Percentiles rank a stretch among this genome's conserved stretches.
Evolutionary conservation across 2,888 invertebrate genomes (phyloP).

Genomic region (Drosophila formosana): DNA sequence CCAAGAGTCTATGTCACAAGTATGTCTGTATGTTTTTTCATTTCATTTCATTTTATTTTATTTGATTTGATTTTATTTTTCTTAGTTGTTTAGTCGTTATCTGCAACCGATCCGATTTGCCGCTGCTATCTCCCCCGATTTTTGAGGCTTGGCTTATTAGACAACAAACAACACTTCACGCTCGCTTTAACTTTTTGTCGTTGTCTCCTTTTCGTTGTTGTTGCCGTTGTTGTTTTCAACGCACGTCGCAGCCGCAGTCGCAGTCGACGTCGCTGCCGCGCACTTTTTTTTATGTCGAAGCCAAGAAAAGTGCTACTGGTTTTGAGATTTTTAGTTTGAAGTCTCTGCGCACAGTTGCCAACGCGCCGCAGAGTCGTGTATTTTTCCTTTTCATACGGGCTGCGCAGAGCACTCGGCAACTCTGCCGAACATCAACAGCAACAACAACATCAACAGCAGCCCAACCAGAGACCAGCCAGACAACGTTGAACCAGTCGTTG

Average conservation of each 20-base stretch:
- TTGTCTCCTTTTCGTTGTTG: slow-evolving; percentile 48
- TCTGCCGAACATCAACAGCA: slow-evolving; percentile 56
- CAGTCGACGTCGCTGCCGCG: slow-evolving; percentile 47
- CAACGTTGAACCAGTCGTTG: slow-evolving; percentile 67
- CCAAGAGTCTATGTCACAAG: slow-evolving; percentile 48
- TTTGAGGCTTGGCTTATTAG: slow-evolving; percentile 74
- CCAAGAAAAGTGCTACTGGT: slow-evolving; percentile 82
- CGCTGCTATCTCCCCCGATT: slow-evolving; percentile 50
- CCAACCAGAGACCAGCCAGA: slow-evolving; percentile 50
- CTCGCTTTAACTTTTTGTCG: slow-evolving; percentile 65
- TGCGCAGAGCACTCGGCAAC: slow-evolving; percentile 61
- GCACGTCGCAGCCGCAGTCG: slow-evolving; percentile 39
- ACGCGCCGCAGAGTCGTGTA: slow-evolving; percentile 57
- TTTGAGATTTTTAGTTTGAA: slow-evolving; percentile 71
- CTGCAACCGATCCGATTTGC: slow-evolving; percentile 58
- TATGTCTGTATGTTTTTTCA: background rate
- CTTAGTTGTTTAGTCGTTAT: slow-evolving; percentile 40
- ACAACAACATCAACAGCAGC: slow-evolving; percentile 41
- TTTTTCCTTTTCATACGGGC: slow-evolving; percentile 50
- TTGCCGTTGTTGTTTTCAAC: slow-evolving; percentile 41
- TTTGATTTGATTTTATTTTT: slow-evolving; percentile 16
- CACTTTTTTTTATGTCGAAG: slow-evolving; percentile 62
- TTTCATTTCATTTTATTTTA: slow-evolving; percentile 14
- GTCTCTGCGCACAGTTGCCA: slow-evolving; percentile 67
- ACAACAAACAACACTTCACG: slow-evolving; percentile 66